These are phyloP conservation scores for Pharmacophagus antenor DNA, from an alignment of 2,888 invertebrate genomes.

Conservation along the genomic window DNA sequence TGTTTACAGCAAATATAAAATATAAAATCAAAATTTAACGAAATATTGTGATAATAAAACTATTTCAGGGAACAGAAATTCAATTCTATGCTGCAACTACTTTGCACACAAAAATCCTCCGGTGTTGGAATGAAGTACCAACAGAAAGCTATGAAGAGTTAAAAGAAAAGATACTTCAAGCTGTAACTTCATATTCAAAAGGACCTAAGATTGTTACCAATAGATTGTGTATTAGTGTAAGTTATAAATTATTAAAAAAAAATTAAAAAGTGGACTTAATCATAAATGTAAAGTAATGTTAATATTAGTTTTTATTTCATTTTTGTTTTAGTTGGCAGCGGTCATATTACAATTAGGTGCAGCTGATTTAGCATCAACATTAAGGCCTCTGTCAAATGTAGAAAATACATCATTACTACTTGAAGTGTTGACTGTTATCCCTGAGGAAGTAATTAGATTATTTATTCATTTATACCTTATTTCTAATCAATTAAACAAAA, in stretches of 20 bases:
- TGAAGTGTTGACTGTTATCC: constrained; percentile 91
- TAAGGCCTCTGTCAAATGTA: constrained; percentile 82
- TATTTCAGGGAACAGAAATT: constrained; percentile 88
- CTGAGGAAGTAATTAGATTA: constrained; percentile 86
- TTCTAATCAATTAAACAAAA: background rate
- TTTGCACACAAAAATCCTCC: constrained; percentile 91
- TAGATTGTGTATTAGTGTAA: constrained; percentile 92
- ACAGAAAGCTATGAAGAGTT: constrained; percentile 88
- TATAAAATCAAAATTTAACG: background rate
- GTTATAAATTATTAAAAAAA: constrained; percentile 43
- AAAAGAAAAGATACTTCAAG: constrained; percentile 88
- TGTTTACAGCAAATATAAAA: background rate
- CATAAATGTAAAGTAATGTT: background rate
- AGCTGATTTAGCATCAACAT: constrained; percentile 87
- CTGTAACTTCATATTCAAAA: constrained; percentile 87
- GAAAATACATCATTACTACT: constrained; percentile 80
- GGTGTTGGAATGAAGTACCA: constrained; percentile 93
- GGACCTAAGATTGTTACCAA: constrained; percentile 93
- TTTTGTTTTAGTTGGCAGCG: constrained; percentile 87
- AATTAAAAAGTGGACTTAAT: too few species aligned
- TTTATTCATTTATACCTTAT: constrained; percentile 26
- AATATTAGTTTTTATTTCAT: background rate
- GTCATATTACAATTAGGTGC: constrained; percentile 87
- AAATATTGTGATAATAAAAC: background rate
- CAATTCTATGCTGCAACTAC: constrained; percentile 97